Base-by-base conservation (phyloP, 2,888 invertebrate species). In the Drosophila falleni region DNA sequence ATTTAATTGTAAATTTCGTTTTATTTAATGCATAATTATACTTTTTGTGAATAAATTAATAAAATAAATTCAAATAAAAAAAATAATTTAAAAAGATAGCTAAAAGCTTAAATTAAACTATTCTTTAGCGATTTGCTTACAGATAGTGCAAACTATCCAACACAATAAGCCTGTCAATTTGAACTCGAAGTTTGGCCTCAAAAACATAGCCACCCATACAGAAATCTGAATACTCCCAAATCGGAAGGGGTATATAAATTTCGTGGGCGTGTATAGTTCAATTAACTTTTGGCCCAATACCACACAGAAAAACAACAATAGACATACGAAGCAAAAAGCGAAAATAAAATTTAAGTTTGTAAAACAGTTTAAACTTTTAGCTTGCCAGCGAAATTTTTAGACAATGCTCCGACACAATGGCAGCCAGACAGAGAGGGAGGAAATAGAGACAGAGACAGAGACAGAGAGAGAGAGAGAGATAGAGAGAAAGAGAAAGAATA, bases 311-410 rank as follows among this genome's bases (percentile, higher is more conserved):
- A 62, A 78, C 56, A 66, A 78, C 51, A 56, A 68, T 26, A 50
- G 35, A 37, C n/a, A 49, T 53, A 11, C 53, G 29, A n/a, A 58
- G 44, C 29, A 56, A 56, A 44, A 56, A 33, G 15, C 49, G 31
- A 47, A 61, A 66, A 55, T 49, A 58, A 70, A 69, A 64, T 51
- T 61, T 41, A 84, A 78, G 68, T 84, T 81, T 71, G 65, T 65
- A 61, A 81, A 81, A 81, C 68, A 71, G 77, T 76, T 82, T 81
- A 74, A 81, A 85, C 82, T 81, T 75, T 84, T 73, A 51, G 85
- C 81, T 74, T 80, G 80, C 77, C 69, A 80, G 62, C 72, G 61
- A 74, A 47, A 47, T 68, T 71, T 75, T 75, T 71, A 81, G 85
- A 76, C 79, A 81, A 73, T 60, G 64, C 66, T 42, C 35, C 33